phyloP scores from a whole-genome alignment of 1,140 invertebrate species.

The Cepaea nemoralis region DNA sequence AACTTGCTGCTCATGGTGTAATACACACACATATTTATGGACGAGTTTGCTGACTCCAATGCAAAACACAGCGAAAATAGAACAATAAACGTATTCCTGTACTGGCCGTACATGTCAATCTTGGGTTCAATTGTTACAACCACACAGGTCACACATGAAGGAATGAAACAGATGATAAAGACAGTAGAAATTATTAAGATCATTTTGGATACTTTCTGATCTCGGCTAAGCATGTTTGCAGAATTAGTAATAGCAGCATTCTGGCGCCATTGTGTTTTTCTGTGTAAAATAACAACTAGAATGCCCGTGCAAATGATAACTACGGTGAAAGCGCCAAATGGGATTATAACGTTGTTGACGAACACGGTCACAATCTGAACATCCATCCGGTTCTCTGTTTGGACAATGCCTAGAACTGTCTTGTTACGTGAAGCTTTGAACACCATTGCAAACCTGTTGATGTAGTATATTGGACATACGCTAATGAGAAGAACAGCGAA shows the following conservation, averaged over 20 bases:
- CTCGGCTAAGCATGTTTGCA: neutral
- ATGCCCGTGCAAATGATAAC: neutral
- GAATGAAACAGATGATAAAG: conserved; percentile 3
- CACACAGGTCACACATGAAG: neutral
- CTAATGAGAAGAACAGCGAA: neutral
- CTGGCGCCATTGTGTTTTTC: neutral
- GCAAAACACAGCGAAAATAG: neutral
- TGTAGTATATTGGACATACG: neutral
- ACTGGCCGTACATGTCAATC: neutral
- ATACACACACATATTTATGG: conserved; percentile 26
- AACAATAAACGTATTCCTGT: neutral
- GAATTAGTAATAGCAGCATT: neutral
- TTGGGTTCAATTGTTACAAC: neutral
- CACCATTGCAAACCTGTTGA: neutral
- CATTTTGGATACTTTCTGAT: conserved; percentile 23
- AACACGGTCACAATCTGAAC: neutral
- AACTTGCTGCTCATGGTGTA: conserved; percentile 13
- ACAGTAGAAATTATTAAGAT: conserved; percentile 4
- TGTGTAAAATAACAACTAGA: neutral
- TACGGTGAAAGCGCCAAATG: neutral
- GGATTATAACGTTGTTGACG: neutral
- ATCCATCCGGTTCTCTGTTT: neutral
- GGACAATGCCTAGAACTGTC: neutral
- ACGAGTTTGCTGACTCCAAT: conserved; percentile 18
- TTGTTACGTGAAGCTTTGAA: neutral